Evolutionary conservation across 2,797 vertebrate species (phyloP).

Genomic region (Paratrypauchen microcephalus): DNA sequence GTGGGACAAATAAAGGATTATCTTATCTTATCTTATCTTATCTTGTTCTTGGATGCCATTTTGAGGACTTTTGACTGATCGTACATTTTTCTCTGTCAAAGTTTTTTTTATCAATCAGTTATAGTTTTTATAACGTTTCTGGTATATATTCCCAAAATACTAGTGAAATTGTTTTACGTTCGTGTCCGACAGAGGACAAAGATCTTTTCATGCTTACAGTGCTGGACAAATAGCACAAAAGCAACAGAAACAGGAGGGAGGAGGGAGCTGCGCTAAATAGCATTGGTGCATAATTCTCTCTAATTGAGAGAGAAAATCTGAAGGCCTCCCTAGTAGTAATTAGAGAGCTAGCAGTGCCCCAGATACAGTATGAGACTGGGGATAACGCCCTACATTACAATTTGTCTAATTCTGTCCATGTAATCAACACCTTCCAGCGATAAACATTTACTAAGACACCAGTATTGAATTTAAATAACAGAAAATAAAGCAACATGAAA

Average conservation of each 20-base stretch:
- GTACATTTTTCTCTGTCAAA: not conserved
- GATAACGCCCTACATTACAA: conserved; percentile 34
- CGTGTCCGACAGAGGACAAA: conserved; percentile 83
- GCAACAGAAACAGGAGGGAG: conserved; percentile 25
- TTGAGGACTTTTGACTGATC: not conserved
- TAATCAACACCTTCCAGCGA: conserved; percentile 40
- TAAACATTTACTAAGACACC: conserved; percentile 21
- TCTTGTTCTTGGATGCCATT: too few species aligned
- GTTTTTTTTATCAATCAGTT: not conserved
- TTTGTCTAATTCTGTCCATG: conserved; percentile 29
- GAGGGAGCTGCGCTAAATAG: conserved; percentile 51
- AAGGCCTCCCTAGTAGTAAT: conserved; percentile 67
- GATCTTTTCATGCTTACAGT: conserved; percentile 65
- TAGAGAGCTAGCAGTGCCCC: conserved; percentile 52
- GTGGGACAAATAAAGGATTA: too few species aligned
- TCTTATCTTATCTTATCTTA: too few species aligned
- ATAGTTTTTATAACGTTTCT: conserved; percentile 26
- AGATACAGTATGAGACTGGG: conserved; percentile 54
- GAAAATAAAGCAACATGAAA: conserved; percentile 1
- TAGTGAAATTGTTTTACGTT: conserved; percentile 85
- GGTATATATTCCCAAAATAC: conserved; percentile 77
- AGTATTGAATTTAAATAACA: not conserved
- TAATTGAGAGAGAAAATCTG: conserved; percentile 72
- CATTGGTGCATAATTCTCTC: conserved; percentile 59
- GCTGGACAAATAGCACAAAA: conserved; percentile 6